These are phyloP conservation scores for Ricordea florida DNA, from an alignment of 92 coral and sea anemone species.

Conservation along the genomic window DNA sequence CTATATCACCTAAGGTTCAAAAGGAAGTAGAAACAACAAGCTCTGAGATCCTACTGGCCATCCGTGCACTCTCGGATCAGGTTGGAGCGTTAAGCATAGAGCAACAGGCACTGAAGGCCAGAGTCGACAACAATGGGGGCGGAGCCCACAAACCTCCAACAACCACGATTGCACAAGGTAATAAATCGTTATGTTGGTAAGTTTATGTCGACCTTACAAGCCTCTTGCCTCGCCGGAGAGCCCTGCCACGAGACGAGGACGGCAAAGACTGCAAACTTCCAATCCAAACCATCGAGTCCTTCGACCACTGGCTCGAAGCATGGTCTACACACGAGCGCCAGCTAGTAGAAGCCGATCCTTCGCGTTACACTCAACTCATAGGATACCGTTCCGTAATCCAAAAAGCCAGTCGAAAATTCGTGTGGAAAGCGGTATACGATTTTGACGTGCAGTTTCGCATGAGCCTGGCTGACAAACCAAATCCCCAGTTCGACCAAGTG, in stretches of 20 bases:
- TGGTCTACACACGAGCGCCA: slow-evolving; percentile 3
- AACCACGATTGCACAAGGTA: not conserved
- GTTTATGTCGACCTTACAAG: not conserved
- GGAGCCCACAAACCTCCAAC: not conserved
- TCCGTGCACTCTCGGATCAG: not conserved
- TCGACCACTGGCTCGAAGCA: not conserved
- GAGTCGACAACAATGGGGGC: not conserved
- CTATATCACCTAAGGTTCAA: no score
- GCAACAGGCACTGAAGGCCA: not conserved
- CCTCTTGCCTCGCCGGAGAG: not conserved
- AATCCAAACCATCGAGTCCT: not conserved
- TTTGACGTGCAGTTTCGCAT: slow-evolving; percentile 14
- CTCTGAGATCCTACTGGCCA: not conserved
- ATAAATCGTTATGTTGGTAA: not conserved
- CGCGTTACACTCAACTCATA: slow-evolving; percentile 9
- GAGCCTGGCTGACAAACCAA: not conserved
- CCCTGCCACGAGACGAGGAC: not conserved
- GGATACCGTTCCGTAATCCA: slow-evolving; percentile 9
- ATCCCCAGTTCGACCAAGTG: not conserved
- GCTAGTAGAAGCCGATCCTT: not conserved
- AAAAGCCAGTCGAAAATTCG: slow-evolving; percentile 25
- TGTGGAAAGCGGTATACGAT: slow-evolving; percentile 7
- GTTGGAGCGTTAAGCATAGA: slow-evolving; percentile 9
- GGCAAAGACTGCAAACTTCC: not conserved
- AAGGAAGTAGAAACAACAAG: no score